Conservation (phyloP, 2,797 vertebrate genomes). For the Sebastes hubbsi region DNA sequence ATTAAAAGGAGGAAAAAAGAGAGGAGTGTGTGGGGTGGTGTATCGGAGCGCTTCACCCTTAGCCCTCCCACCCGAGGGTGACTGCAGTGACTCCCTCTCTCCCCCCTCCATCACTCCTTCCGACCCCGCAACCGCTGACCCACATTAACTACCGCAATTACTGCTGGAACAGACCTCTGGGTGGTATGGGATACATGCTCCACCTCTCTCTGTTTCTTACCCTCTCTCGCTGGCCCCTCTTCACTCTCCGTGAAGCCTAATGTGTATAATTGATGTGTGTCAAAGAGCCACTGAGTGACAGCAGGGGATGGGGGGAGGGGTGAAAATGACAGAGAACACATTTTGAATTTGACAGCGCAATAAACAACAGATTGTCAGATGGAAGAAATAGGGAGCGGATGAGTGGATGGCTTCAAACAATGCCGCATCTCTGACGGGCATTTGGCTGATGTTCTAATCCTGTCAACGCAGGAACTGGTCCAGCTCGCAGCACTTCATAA, state of each 20-base stretch:
- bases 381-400: slow-evolving; percentile 44
- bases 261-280: slow-evolving; percentile 62
- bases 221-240: neutral
- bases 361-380: slow-evolving; percentile 66
- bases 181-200: slow-evolving; percentile 14
- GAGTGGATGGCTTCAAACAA: slow-evolving; percentile 64
- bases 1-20: slow-evolving; percentile 22
- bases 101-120: slow-evolving; percentile 7
- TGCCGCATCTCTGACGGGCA: slow-evolving; percentile 49
- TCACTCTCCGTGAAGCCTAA: slow-evolving; percentile 16
- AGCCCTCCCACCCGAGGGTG: slow-evolving; percentile 28
- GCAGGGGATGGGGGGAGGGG: neutral
- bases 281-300: slow-evolving; percentile 61
- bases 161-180: slow-evolving; percentile 47
- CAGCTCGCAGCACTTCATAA: slow-evolving; percentile 20
- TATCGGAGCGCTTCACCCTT: slow-evolving; percentile 31
- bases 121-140: slow-evolving; percentile 60
- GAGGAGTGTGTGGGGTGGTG: neutral
- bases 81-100: slow-evolving; percentile 17
- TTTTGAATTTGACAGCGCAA: slow-evolving; percentile 51
- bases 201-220: slow-evolving; percentile 8
- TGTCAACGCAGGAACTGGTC: slow-evolving; percentile 54
- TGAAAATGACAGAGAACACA: neutral
- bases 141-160: slow-evolving; percentile 70
- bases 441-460: slow-evolving; percentile 73